Evolutionary conservation across 2,113 vertebrate genomes (phyloP), one percentile per base, ranked within the genome.

Genomic region (Cichladusa arquata): DNA sequence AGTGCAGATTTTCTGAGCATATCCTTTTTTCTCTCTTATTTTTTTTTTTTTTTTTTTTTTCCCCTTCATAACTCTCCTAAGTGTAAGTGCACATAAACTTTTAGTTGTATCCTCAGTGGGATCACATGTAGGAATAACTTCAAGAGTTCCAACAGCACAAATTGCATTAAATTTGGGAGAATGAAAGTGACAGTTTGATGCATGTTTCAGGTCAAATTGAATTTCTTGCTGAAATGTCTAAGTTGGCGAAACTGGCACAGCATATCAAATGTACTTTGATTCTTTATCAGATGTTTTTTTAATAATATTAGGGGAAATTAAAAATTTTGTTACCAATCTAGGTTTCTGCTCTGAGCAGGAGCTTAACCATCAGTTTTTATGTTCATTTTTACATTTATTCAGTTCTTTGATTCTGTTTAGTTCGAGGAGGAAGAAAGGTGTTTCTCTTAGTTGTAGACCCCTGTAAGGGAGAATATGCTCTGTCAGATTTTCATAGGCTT

Each of bases 151-250:
- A 83, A 48, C 56, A 91, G 57, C 31, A 33, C 65, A 96, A 92
- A 36, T 91, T 95, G 48, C 23, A 70, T 90, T 96, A 97, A 90
- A 89, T 97, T 96, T 96, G 44, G 14, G 28, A 94, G 82, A 96
- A 92, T 86, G 60, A 50, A 97, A 96, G 23, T 97, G 93, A 92
- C 47, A 96, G 61, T 92, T 96, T 96, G 93, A 92, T 96, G 77
- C 64, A 70, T 29, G n/a, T 56, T 94, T 97, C 54, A 95, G 80
- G 81, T 96, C 51, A 97, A 96, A 97, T 94, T 96, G 94, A 96
- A 96, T 97, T 98, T 97, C 71, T 74, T 90, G 28, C 19, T 85
- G 85, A 96, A 97, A 95, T 93, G 29, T 70, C 71, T 84, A 93
- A 81, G 15, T 96, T 96, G 81, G 62, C 57, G 93, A 95, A 97